Base-by-base conservation (phyloP, 2,113 vertebrate genomes). In the Gobiocypris rarus region DNA sequence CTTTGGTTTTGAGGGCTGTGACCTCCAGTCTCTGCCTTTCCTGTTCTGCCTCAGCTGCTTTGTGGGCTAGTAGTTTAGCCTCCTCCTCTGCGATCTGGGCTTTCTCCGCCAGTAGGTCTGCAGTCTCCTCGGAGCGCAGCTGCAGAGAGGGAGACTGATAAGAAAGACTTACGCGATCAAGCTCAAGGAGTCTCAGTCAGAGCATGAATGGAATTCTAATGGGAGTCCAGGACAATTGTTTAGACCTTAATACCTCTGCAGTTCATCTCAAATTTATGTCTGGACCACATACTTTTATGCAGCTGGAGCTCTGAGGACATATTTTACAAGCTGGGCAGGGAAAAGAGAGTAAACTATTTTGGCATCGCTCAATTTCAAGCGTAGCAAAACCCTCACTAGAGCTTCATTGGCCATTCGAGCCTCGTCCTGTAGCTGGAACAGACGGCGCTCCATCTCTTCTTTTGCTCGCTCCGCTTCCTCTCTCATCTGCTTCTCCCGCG, bases 61-160 rank as follows among this genome's bases (percentile, higher is more conserved):
- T 97, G 91, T 97, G 97, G 76, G 97, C 96, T 90, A 98, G 89
- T 82, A 98, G 92, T 85, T 97, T 97, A 52, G 97, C 97, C 85
- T 98, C 97, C 63, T 97, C 97, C 71, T 97, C 96, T 0, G 96
- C 97, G 54, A 98, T 98, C 93, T 97, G 96, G 73, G 96, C 97
- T 87, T 98, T 98, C 92, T 98, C 97, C 9, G 96, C 97, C 91
- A 98, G 90, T 77, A 98, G 91, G 88, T 98, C 97, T 0, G 97
- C 96, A 0, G 96, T 94, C 89, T 97, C 97, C 90, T 98, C 96
- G 0, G 97, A 98, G 52, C 96, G 95, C 48, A 96, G 88, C 97
- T 98, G 67, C 10, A 70, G n/a, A 79, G 26, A 81, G 9, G 13
- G 9, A 73, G 24, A 61, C 15, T 77, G 67, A 73, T 22, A 84